phyloP scores from a whole-genome alignment of 37 sponge, comb jelly and placozoan genomes.

The Ephydatia muelleri region DNA sequence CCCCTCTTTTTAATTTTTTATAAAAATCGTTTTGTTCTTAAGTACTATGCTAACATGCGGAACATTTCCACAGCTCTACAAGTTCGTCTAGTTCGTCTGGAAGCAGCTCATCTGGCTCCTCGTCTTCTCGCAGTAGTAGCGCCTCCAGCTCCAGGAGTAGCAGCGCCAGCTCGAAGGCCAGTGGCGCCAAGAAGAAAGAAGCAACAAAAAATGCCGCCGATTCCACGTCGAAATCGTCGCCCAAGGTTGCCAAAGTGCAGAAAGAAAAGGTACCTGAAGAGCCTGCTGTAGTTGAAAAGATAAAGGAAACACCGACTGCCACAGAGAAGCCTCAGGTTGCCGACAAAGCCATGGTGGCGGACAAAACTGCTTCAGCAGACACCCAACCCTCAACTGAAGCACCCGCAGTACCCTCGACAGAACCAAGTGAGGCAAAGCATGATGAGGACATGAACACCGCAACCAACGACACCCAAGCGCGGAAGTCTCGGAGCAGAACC shows the following conservation, averaged over 20 bases:
- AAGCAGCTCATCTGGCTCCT: slow-evolving; percentile 21
- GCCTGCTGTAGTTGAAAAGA: background rate
- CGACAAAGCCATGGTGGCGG: background rate
- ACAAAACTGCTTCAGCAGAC: slow-evolving; percentile 1
- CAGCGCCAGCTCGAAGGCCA: background rate
- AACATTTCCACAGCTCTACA: slow-evolving; percentile 10
- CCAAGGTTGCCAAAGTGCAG: background rate
- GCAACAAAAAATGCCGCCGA: slow-evolving; percentile 3
- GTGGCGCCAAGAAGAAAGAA: background rate
- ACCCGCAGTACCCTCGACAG: background rate
- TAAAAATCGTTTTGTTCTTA: background rate
- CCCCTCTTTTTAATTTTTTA: background rate
- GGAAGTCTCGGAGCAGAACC: slow-evolving; percentile 1
- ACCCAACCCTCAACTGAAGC: background rate
- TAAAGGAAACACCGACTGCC: background rate
- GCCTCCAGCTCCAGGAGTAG: slow-evolving; percentile 28
- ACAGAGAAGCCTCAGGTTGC: background rate
- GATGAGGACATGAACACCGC: background rate
- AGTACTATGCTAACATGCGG: too few species aligned
- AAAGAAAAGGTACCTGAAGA: background rate
- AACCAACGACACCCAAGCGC: background rate
- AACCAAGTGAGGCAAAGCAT: background rate
- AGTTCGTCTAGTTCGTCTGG: slow-evolving; percentile 52
- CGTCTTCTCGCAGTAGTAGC: slow-evolving; percentile 36
- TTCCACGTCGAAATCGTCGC: background rate